These are phyloP conservation scores for Drosophila takahashii DNA, from an alignment of 1,140 invertebrate genomes.

Conservation along the genomic window DNA sequence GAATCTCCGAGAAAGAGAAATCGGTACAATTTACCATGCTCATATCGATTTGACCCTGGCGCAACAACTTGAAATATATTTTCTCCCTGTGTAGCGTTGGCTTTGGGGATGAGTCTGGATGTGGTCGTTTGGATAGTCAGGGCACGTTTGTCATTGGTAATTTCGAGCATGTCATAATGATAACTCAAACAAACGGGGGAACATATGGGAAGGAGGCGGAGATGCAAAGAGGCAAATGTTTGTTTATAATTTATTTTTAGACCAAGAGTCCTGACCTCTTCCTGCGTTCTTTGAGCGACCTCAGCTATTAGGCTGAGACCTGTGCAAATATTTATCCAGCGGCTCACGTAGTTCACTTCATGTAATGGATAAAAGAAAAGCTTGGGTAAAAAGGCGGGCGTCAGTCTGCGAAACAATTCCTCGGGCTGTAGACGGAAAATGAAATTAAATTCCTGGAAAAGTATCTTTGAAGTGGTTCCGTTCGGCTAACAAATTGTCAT, in stretches of 20 bases:
- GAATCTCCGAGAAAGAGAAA: too few species aligned
- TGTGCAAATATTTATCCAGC: constrained; percentile 47
- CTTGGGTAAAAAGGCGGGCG: too few species aligned
- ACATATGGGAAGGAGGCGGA: constrained; percentile 7
- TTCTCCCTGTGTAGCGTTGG: constrained; percentile 5
- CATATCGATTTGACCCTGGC: too few species aligned
- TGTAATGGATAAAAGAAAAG: constrained; percentile 46
- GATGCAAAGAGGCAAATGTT: constrained; percentile 43
- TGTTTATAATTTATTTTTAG: constrained; percentile 54
- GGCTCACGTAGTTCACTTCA: constrained; percentile 45
- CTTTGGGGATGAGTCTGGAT: constrained; percentile 24
- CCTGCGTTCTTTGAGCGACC: constrained; percentile 9
- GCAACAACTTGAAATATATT: too few species aligned
- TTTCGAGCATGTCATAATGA: constrained; percentile 82
- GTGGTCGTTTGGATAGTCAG: constrained; percentile 50
- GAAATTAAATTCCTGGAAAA: constrained; percentile 46
- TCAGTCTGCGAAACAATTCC: constrained; percentile 1
- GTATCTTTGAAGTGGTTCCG: constrained; percentile 46
- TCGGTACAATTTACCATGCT: too few species aligned
- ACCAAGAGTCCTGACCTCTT: constrained; percentile 28
- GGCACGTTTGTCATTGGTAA: constrained; percentile 81
- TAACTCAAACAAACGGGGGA: constrained; percentile 69
- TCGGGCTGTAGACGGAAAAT: constrained; percentile 5
- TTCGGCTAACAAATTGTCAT: constrained; percentile 39
- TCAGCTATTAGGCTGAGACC: constrained; percentile 68